phyloP scores from a whole-genome alignment of 2,888 invertebrate genomes.

The Acrocyrtus sp. region DNA sequence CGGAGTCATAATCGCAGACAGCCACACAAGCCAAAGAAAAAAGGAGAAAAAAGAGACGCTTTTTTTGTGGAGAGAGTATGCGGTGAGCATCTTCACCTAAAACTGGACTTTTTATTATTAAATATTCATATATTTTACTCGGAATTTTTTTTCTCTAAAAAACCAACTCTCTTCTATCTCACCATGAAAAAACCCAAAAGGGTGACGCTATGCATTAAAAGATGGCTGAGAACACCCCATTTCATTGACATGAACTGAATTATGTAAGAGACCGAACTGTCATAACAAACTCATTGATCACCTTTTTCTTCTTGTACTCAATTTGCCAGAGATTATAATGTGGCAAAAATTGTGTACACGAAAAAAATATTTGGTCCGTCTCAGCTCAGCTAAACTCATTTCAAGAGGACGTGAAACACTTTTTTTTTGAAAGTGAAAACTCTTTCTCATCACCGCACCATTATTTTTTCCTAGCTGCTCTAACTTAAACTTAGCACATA shows the following conservation, averaged over 20 bases:
- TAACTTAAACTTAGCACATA: too few species aligned
- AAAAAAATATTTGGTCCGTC: background rate
- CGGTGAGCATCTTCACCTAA: background rate
- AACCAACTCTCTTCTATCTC: too few species aligned
- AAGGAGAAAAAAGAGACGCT: too few species aligned
- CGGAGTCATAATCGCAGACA: background rate
- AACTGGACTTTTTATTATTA: background rate
- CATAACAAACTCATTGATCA: constrained; percentile 60
- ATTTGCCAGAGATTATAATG: constrained; percentile 4
- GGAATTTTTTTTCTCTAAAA: background rate
- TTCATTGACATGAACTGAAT: constrained; percentile 47
- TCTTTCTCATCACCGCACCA: background rate
- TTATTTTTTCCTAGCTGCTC: background rate
- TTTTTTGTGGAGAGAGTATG: too few species aligned
- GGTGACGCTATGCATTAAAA: constrained; percentile 1
- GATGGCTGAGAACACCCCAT: constrained; percentile 34
- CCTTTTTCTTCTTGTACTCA: too few species aligned
- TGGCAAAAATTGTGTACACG: background rate
- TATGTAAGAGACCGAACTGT: constrained; percentile 55
- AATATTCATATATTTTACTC: background rate
- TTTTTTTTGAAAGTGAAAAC: background rate
- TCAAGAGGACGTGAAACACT: background rate
- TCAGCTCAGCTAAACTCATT: background rate
- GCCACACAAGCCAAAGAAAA: background rate
- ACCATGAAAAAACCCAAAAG: too few species aligned